These are phyloP conservation scores for Columba guinea DNA, from an alignment of 2,797 vertebrate genomes.

Conservation along the genomic window DNA sequence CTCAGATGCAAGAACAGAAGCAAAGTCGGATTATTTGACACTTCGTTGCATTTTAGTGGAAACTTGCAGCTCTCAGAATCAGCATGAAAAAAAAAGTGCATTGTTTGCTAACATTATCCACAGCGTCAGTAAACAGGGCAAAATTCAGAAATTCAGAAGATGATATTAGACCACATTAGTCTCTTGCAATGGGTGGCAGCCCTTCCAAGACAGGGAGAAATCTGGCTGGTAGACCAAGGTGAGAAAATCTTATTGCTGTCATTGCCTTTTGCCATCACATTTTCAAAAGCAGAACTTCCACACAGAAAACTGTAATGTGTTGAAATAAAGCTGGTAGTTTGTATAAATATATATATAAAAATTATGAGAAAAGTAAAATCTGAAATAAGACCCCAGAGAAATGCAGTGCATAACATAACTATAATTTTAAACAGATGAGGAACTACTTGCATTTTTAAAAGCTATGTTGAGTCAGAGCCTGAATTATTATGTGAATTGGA, in stretches of 20 bases:
- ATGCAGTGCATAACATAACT: background rate
- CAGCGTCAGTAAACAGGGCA: background rate
- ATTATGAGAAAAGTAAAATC: background rate
- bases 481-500: slow-evolving; percentile 40
- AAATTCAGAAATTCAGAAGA: background rate
- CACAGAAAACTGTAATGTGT: background rate
- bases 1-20: background rate
- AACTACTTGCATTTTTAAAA: slow-evolving; percentile 26
- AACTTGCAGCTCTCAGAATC: background rate
- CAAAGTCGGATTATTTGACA: background rate
- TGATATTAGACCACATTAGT: background rate
- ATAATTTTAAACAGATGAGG: slow-evolving; percentile 42
- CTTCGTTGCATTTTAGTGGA: background rate
- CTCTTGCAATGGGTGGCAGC: background rate
- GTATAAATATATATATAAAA: background rate
- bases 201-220: background rate
- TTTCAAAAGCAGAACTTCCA: background rate
- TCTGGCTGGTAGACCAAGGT: background rate
- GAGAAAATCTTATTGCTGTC: background rate
- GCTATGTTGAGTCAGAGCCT: slow-evolving; percentile 9
- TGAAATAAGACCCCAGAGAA: slow-evolving; percentile 13
- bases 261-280: background rate
- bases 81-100: background rate
- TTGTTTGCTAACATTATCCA: background rate
- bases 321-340: slow-evolving; percentile 1